These are phyloP conservation scores for Recurvirostra avosetta DNA, from an alignment of 2,113 vertebrate genomes.

Conservation along the genomic window DNA sequence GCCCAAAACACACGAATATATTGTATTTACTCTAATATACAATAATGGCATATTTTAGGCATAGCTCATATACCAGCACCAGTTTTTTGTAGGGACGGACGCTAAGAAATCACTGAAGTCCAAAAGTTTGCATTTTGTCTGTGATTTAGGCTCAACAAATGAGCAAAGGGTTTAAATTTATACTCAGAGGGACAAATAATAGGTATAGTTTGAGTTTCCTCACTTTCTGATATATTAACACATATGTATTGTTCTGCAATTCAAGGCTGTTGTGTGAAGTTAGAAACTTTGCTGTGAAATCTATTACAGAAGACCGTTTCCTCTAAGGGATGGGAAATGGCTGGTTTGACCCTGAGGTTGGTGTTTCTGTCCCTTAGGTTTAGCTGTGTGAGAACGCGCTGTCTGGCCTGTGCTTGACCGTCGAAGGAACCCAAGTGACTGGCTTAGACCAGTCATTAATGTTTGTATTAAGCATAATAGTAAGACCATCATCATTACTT, in stretches of 20 bases:
- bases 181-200: not conserved
- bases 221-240: not conserved
- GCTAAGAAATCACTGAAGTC: not conserved
- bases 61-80: not conserved
- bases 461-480: not conserved
- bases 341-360: not conserved
- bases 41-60: not conserved
- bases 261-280: not conserved
- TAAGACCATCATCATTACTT: not conserved
- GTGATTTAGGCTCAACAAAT: not conserved
- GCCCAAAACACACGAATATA: not conserved
- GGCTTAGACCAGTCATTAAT: not conserved
- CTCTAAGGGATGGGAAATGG: not conserved
- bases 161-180: not conserved
- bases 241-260: not conserved
- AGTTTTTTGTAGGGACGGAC: not conserved
- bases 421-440: not conserved
- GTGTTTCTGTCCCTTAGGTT: not conserved
- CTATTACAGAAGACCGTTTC: not conserved
- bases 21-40: not conserved
- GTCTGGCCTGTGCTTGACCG: not conserved
- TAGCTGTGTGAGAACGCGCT: not conserved
- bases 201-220: not conserved
- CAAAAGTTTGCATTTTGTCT: not conserved
- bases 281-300: not conserved